These are phyloP conservation scores for Heterochromis multidens DNA, from an alignment of 2,113 vertebrate genomes.

Conservation along the genomic window DNA sequence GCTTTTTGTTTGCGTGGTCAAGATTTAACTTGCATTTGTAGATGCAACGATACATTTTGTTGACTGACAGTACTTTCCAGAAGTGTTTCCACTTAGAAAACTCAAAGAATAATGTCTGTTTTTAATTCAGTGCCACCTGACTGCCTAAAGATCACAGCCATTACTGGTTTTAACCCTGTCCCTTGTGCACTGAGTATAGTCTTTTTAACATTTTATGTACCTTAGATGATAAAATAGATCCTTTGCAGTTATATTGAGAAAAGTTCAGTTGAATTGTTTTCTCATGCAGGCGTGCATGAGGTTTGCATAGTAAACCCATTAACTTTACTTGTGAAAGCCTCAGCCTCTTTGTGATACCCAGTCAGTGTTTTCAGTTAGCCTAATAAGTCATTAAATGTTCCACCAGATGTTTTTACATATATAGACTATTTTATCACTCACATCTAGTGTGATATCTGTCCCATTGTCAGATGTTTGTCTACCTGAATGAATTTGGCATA, in stretches of 20 bases:
- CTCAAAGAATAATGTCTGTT: neutral
- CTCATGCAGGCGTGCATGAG: neutral
- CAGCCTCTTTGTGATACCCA: neutral
- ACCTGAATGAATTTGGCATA: neutral
- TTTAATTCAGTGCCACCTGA: neutral
- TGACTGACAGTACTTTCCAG: neutral
- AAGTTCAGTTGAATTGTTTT: neutral
- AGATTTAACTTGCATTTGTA: neutral
- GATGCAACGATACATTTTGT: neutral
- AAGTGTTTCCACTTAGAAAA: neutral
- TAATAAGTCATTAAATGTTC: neutral
- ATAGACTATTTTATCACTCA: neutral
- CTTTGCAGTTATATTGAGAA: neutral
- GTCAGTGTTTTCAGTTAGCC: neutral
- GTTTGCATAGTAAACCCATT: neutral
- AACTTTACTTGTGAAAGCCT: neutral
- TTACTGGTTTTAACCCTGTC: neutral
- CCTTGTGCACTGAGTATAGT: neutral
- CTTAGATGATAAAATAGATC: neutral
- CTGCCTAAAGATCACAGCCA: neutral
- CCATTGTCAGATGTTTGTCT: neutral
- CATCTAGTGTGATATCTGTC: neutral
- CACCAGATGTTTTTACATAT: neutral
- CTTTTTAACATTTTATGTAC: neutral
- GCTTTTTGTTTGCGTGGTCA: rapidly evolving